phyloP scores from a whole-genome alignment of 2,797 vertebrate species.

The Coendou prehensilis region DNA sequence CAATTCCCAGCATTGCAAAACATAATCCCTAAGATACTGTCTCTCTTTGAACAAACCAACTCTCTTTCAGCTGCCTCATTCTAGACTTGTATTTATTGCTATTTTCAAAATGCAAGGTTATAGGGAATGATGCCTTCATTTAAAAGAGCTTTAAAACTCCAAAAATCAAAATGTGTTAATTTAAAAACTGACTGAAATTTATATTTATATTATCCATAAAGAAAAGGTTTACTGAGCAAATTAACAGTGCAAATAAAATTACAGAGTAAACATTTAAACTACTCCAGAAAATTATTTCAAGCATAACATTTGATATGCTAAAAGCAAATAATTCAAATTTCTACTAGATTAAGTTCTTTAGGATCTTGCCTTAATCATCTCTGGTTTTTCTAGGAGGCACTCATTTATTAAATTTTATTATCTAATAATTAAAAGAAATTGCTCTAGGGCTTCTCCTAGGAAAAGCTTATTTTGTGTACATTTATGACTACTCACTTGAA shows the following conservation, averaged over 20 bases:
- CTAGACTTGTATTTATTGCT: neutral
- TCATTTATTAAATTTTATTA: slow-evolving; percentile 68
- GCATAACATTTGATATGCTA: slow-evolving; percentile 12
- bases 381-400: slow-evolving; percentile 54
- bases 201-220: slow-evolving; percentile 49
- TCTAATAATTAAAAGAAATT: slow-evolving; percentile 66
- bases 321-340: slow-evolving; percentile 60
- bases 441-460: neutral
- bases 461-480: slow-evolving; percentile 42
- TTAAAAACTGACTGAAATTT: slow-evolving; percentile 59
- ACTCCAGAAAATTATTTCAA: slow-evolving; percentile 59
- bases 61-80: neutral
- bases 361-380: slow-evolving; percentile 59
- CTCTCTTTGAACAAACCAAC: slow-evolving; percentile 39
- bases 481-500: slow-evolving; percentile 37
- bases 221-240: slow-evolving; percentile 64
- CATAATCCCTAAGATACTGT: neutral
- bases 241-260: slow-evolving; percentile 61
- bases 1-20: neutral
- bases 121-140: neutral
- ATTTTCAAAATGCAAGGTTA: slow-evolving; percentile 56
- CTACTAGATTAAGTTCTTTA: slow-evolving; percentile 55
- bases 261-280: slow-evolving; percentile 56
- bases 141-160: slow-evolving; percentile 46
- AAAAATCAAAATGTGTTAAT: slow-evolving; percentile 63